These are phyloP conservation scores for Luperina nickerlii DNA, from an alignment of 2,888 invertebrate species.

Conservation along the genomic window DNA sequence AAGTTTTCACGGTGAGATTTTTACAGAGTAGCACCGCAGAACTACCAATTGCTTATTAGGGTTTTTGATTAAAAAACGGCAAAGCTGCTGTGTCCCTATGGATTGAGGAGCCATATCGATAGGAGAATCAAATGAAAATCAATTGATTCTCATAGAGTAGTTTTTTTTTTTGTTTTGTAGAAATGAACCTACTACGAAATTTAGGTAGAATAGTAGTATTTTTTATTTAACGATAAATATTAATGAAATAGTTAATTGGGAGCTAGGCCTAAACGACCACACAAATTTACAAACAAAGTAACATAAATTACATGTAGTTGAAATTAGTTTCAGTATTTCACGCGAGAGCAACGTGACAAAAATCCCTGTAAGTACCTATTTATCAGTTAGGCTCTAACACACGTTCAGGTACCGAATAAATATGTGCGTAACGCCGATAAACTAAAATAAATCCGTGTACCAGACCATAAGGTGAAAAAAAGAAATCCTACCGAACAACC, in stretches of 20 bases:
- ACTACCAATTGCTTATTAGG: conserved; percentile 7
- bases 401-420: conserved; percentile 32
- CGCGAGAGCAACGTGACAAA: conserved; percentile 29
- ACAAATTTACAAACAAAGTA: background rate
- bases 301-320: background rate
- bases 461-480: conserved; percentile 35
- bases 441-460: conserved; percentile 53
- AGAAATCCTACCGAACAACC: conserved; percentile 36
- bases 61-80: background rate
- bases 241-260: too few relatives aligned
- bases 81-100: background rate
- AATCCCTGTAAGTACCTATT: conserved; percentile 14
- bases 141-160: too few relatives aligned
- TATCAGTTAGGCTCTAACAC: conserved; percentile 28
- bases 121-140: too few relatives aligned
- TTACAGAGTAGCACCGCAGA: background rate
- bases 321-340: conserved; percentile 20
- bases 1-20: too few relatives aligned
- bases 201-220: too few relatives aligned
- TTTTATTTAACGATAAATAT: too few relatives aligned
- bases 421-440: conserved; percentile 44
- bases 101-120: background rate
- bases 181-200: too few relatives aligned
- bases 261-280: background rate
- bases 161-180: too few relatives aligned